Evolutionary conservation across 2,797 vertebrate species (phyloP), one percentile per base, ranked within the genome.

Genomic region (Chelon auratus): DNA sequence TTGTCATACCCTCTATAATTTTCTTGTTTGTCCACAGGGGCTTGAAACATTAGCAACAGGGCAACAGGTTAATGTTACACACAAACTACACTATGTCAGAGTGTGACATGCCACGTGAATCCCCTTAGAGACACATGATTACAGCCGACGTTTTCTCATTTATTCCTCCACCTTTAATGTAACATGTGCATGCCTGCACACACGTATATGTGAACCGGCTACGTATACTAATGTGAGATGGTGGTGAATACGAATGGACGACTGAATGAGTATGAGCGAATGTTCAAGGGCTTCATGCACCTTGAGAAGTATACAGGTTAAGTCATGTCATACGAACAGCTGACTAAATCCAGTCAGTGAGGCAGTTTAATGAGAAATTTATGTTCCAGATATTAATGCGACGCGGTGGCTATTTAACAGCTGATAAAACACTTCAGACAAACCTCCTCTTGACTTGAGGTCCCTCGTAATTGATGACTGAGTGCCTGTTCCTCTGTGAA

Each of bases 21-120:
- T 71, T 63, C 61, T 62, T 80, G 74, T 84, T 82, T 84, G 70
- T 81, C 87, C 53, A 20, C 68, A 45, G 77, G 76, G 74, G 42
- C 54, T 67, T 62, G 26, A 63, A 57, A 71, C 68, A 71, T 78
- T 75, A 65, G 20, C 47, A 73, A 39, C 54, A 18, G 57, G 47
- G 67, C 55, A 71, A 82, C 85, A 87, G 82, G 83, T 84, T 84
- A 82, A 84, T 82, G 72, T 82, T 78, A 36, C 62, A 74, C 68
- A 67, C 63, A 72, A 67, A 77, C 37, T n/a, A 76, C 24, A 22
- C 22, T 22, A 22, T 68, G 71, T 85, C 77, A 72, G 73, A 68
- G 76, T 68, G 70, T 82, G 45, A 76, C 66, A 56, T 33, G 69
- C 45, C 43, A 26, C 22, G 50, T 48, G 68, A 78, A 66, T 40